Evolutionary conservation across 2,113 vertebrate species (phyloP), one percentile per base, ranked within the genome.

Genomic region (Struthidea cinerea): DNA sequence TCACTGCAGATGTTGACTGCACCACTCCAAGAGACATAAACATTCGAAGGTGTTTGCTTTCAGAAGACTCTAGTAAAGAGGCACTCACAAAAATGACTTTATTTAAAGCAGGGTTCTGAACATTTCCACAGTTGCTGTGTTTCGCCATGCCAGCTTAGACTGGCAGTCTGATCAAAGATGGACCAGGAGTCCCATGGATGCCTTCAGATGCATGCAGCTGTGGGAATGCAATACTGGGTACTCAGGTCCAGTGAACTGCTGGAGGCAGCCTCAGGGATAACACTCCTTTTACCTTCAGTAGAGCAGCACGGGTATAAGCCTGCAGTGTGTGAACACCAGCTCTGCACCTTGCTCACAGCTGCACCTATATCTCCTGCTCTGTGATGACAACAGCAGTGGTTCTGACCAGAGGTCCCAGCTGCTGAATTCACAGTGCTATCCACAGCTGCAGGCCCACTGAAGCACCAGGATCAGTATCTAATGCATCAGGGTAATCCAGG

Each of bases 221-320:
- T 78, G 13, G 88, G 30, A 84, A 81, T 3, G 1, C 18, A 39
- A 27, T 7, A 30, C 33, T 42, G 28, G 11, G 8, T 32, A 49
- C n/a, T 61, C n/a, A 7, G 21, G 35, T 60, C 23, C 60, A 87
- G 23, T 4, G 39, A 77, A n/a, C 18, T 46, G 30, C 46, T 44
- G 44, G 33, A 85, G 26, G 11, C 42, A 78, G 70, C 32, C 35
- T 85, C 44, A 73, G 37, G 37, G 46, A 60, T 41, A 82, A 35
- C 4, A 46, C 21, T 15, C 13, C 55, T 80, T 65, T 20, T 55
- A 90, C 35, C 10, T 84, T 65, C 61, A 55, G 28, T 1, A 50
- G 9, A 61, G 83, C 71, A 74, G 37, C 26, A 47, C 0, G 0
- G 2, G 9, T 4, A 9, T 2, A 53, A 47, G 41, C 27, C 30